A percentile compares a stretch with the other conserved stretches of the same genome.
These are phyloP conservation scores for Galeopterus variegatus DNA, from an alignment of 2,113 vertebrate genomes.

Conservation along the genomic window DNA sequence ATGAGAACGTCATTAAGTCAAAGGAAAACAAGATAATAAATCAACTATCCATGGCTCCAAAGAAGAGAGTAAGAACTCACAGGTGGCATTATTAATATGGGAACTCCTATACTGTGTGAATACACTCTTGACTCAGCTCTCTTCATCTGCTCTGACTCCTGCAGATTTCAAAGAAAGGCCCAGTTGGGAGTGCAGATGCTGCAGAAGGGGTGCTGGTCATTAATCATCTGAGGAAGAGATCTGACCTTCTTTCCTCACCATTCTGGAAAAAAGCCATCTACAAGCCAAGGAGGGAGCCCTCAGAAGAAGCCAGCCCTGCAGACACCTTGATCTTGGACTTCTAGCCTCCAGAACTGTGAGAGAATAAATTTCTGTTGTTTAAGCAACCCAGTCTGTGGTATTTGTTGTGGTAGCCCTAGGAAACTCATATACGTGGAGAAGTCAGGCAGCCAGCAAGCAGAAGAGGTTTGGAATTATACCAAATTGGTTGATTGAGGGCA, in stretches of 20 bases:
- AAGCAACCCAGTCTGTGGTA: background rate
- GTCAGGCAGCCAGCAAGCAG: background rate
- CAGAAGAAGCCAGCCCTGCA: background rate
- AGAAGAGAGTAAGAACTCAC: background rate
- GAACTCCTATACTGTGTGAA: background rate
- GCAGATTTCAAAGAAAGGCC: background rate
- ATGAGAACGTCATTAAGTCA: background rate
- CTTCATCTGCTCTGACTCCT: background rate
- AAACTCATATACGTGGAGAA: background rate
- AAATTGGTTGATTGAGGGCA: background rate
- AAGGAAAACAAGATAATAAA: constrained; percentile 36
- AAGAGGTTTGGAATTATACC: background rate
- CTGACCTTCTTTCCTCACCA: background rate
- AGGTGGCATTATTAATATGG: background rate
- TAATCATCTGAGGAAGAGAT: background rate
- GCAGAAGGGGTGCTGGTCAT: background rate
- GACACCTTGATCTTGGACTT: background rate
- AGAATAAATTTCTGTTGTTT: background rate
- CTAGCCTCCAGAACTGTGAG: background rate
- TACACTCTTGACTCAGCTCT: background rate
- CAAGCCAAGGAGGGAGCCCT: background rate
- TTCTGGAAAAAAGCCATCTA: background rate
- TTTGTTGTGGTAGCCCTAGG: background rate
- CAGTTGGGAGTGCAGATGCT: background rate
- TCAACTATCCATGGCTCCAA: background rate